Percentiles rank a stretch among this genome's conserved stretches.
Evolutionary conservation across 2,888 invertebrate genomes (phyloP).

Genomic region (Eulithis prunata): DNA sequence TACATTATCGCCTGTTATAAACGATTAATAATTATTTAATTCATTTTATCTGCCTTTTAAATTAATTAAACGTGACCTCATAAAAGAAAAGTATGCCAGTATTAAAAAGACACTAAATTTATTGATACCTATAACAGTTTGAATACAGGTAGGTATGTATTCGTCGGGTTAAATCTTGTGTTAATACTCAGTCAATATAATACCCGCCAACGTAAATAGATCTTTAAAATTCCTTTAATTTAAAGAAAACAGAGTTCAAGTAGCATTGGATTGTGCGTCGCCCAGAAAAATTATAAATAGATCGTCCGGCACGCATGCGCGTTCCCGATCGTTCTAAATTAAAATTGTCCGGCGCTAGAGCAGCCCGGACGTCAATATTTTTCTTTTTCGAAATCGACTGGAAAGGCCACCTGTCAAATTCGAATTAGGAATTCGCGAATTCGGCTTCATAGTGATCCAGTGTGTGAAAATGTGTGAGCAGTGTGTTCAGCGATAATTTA

Average conservation of each 20-base stretch:
- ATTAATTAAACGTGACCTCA: background rate
- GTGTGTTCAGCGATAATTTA: slow-evolving; percentile 68
- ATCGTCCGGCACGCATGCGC: slow-evolving; percentile 57
- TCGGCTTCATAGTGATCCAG: slow-evolving; percentile 48
- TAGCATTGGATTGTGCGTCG: slow-evolving; percentile 50
- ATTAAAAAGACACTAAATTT: background rate
- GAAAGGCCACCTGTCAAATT: slow-evolving; percentile 67
- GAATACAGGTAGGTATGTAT: slow-evolving; percentile 32
- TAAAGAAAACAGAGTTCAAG: slow-evolving; percentile 43
- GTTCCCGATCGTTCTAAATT: slow-evolving; percentile 68
- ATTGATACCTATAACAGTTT: slow-evolving; percentile 6
- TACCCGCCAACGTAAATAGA: slow-evolving; percentile 27
- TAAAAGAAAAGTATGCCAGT: background rate
- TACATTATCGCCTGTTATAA: slow-evolving; percentile 49
- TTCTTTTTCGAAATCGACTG: slow-evolving; percentile 64
- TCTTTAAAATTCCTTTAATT: background rate
- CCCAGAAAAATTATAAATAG: slow-evolving; percentile 77
- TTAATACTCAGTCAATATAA: slow-evolving; percentile 59
- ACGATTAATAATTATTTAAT: slow-evolving; percentile 52
- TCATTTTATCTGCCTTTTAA: slow-evolving; percentile 24
- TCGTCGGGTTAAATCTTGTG: slow-evolving; percentile 53
- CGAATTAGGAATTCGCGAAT: slow-evolving; percentile 40
- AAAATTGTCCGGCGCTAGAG: slow-evolving; percentile 69
- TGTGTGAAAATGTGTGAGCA: slow-evolving; percentile 76
- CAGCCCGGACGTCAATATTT: slow-evolving; percentile 68